These are phyloP conservation scores for Parazoanthus swiftii DNA, from an alignment of 92 coral and sea anemone species.

Conservation along the genomic window DNA sequence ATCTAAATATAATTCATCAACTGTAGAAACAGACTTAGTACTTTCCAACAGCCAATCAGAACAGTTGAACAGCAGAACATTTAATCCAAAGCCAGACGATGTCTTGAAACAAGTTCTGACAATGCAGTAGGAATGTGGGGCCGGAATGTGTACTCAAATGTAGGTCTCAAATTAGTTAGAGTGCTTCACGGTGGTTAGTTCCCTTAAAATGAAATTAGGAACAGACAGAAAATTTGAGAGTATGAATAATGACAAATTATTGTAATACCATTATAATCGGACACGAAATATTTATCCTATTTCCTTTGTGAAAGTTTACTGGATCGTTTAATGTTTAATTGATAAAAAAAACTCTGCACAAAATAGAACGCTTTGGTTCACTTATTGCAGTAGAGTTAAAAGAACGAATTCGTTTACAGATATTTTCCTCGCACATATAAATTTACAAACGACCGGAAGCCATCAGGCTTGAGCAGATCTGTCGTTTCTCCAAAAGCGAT, in stretches of 20 bases:
- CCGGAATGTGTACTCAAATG: background rate
- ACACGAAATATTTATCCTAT: background rate
- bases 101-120: background rate
- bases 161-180: background rate
- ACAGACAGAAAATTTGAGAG: background rate
- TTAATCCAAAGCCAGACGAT: too few relatives aligned
- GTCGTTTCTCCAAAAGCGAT: slow-evolving; percentile 18
- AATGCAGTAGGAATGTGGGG: background rate
- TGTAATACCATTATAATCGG: background rate
- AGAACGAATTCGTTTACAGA: background rate
- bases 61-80: background rate
- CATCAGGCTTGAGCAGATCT: slow-evolving; percentile 5
- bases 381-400: background rate
- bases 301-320: too few relatives aligned
- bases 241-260: background rate
- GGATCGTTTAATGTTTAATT: background rate
- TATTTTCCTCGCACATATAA: background rate
- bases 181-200: background rate
- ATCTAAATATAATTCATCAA: background rate
- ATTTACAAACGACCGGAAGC: slow-evolving; percentile 34
- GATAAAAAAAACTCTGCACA: background rate
- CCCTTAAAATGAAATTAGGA: background rate
- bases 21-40: background rate
- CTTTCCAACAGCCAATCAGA: background rate
- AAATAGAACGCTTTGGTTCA: background rate